Conservation (phyloP, 2,797 vertebrate species). For the Sardinella longiceps region DNA sequence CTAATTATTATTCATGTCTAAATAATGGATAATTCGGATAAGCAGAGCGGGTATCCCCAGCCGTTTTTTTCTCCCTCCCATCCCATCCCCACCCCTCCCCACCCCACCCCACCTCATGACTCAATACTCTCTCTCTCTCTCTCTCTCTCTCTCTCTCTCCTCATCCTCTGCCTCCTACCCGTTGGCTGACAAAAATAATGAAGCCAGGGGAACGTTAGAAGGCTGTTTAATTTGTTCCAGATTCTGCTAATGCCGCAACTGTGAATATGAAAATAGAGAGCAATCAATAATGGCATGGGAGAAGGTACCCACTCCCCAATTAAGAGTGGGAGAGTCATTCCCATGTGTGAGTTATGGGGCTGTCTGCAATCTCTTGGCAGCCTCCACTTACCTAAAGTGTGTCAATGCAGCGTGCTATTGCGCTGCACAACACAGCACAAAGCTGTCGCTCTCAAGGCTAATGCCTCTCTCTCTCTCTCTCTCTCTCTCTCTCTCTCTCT, state of each 20-base stretch:
- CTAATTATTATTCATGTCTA: slow-evolving; percentile 43
- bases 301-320: slow-evolving; percentile 33
- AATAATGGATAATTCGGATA: slow-evolving; percentile 28
- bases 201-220: slow-evolving; percentile 41
- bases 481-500: neutral
- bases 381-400: neutral
- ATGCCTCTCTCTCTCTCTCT: neutral
- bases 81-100: too few relatives aligned
- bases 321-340: slow-evolving; percentile 31
- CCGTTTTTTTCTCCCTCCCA: slow-evolving; percentile 42
- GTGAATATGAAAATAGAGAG: slow-evolving; percentile 36
- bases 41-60: slow-evolving; percentile 25
- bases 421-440: neutral
- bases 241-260: slow-evolving; percentile 43
- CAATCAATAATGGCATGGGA: slow-evolving; percentile 18
- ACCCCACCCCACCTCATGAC: too few relatives aligned
- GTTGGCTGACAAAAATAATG: slow-evolving; percentile 45
- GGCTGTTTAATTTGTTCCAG: slow-evolving; percentile 42
- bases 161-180: neutral
- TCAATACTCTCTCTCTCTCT: neutral
- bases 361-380: slow-evolving; percentile 2
- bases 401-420: neutral
- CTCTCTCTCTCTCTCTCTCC: neutral
- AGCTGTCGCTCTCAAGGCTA: neutral
- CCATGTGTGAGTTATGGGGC: slow-evolving; percentile 1